Percentiles rank a stretch among this genome's conserved stretches.
phyloP scores from a whole-genome alignment of 2,113 vertebrate species.

The Junco hyemalis region DNA sequence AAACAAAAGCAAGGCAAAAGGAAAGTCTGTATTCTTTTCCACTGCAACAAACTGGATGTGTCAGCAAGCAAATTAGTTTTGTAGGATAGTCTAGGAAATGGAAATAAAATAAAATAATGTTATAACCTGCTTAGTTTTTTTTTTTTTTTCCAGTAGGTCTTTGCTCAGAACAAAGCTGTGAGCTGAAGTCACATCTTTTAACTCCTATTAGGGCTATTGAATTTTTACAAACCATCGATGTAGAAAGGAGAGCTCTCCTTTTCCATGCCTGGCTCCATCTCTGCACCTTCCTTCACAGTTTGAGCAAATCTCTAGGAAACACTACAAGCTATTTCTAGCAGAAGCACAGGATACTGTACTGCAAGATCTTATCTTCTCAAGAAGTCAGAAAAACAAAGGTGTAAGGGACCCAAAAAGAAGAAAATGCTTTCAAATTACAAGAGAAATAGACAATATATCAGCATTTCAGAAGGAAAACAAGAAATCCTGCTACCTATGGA shows the following conservation, averaged over 20 bases:
- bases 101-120: background rate
- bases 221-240: background rate
- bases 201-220: background rate
- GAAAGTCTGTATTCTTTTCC: background rate
- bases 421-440: background rate
- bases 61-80: background rate
- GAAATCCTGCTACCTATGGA: background rate
- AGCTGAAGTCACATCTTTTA: background rate
- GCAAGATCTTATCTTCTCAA: background rate
- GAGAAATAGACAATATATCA: background rate
- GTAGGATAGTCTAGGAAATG: background rate
- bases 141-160: background rate
- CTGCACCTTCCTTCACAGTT: background rate
- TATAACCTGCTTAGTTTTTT: background rate
- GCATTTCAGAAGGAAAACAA: background rate
- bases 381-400: background rate
- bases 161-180: background rate
- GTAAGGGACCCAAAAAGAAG: background rate
- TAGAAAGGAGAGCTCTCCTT: background rate
- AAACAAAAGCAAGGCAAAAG: background rate
- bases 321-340: background rate
- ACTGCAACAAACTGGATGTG: background rate
- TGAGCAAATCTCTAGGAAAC: background rate
- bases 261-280: background rate
- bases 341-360: background rate